phyloP scores from a whole-genome alignment of 2,888 invertebrate species.

The Meiosimyza decipiens region DNA sequence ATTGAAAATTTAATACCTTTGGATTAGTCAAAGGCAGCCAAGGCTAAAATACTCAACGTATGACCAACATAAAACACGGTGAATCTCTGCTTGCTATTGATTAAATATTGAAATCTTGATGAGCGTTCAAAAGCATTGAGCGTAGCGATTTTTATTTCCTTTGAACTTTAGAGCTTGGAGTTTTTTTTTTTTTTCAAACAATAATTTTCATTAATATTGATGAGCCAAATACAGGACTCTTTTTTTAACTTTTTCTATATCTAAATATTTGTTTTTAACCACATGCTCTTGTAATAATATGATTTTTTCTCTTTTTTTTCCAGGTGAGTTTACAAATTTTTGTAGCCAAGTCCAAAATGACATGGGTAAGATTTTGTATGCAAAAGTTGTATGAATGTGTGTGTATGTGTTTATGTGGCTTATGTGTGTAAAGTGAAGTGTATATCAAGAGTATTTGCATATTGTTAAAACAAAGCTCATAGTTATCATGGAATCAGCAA shows the following conservation, averaged over 20 bases:
- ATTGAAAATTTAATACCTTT: conserved; percentile 10
- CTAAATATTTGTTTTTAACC: neutral
- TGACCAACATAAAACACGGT: too few relatives aligned
- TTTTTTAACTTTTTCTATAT: neutral
- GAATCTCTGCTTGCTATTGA: neutral
- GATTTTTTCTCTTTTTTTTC: conserved; percentile 12
- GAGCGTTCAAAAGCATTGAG: neutral
- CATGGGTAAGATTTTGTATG: too few relatives aligned
- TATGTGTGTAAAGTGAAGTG: too few relatives aligned
- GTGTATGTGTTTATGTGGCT: too few relatives aligned
- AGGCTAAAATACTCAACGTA: neutral
- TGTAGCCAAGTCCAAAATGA: too few relatives aligned
- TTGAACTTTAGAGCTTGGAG: conserved; percentile 1
- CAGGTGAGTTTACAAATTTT: conserved; percentile 1
- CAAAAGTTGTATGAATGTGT: too few relatives aligned
- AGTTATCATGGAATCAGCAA: too few relatives aligned
- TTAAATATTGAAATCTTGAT: conserved; percentile 14
- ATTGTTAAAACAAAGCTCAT: too few relatives aligned
- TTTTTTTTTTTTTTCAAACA: neutral
- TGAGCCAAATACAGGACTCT: neutral
- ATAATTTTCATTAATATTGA: conserved; percentile 20
- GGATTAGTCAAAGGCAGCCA: conserved; percentile 8
- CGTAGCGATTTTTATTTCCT: neutral
- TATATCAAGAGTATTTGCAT: too few relatives aligned
- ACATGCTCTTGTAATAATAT: neutral